A percentile compares a stretch with the other conserved stretches of the same genome.
phyloP scores from a whole-genome alignment of 2,113 vertebrate genomes.

The Prionailurus viverrinus region DNA sequence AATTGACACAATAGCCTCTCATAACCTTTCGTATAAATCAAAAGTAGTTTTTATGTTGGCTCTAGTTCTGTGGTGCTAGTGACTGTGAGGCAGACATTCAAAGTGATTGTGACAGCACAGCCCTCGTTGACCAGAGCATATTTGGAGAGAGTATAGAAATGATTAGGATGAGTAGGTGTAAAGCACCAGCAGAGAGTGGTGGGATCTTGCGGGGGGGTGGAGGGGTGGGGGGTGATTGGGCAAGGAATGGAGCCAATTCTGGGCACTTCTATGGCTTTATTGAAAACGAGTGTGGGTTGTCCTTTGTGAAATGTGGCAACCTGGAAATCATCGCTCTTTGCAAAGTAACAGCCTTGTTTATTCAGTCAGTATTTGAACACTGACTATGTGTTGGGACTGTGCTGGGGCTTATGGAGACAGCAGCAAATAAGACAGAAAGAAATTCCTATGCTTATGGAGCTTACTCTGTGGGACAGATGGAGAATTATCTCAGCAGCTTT shows the following conservation, averaged over 20 bases:
- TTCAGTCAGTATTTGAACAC: background rate
- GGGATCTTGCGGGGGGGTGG: background rate
- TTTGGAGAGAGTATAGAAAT: background rate
- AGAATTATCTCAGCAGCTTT: background rate
- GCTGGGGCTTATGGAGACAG: background rate
- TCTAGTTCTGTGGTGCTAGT: background rate
- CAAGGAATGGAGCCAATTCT: background rate
- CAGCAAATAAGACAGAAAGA: background rate
- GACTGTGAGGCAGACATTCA: background rate
- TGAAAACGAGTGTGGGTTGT: background rate
- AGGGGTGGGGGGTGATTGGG: background rate
- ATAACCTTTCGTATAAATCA: background rate
- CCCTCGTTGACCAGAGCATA: background rate
- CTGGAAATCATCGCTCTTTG: background rate
- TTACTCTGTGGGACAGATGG: background rate
- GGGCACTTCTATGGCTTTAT: background rate
- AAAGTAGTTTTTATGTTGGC: conserved; percentile 37
- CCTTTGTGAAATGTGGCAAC: background rate
- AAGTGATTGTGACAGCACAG: background rate
- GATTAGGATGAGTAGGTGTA: background rate
- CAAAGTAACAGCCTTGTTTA: background rate
- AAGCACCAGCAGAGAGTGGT: background rate
- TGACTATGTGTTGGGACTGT: background rate
- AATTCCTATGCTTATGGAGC: background rate
- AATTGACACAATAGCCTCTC: background rate